Percentiles rank a stretch among this genome's conserved stretches.
These are phyloP conservation scores for Pharmacophagus antenor DNA, from an alignment of 2,888 invertebrate genomes.

Conservation along the genomic window DNA sequence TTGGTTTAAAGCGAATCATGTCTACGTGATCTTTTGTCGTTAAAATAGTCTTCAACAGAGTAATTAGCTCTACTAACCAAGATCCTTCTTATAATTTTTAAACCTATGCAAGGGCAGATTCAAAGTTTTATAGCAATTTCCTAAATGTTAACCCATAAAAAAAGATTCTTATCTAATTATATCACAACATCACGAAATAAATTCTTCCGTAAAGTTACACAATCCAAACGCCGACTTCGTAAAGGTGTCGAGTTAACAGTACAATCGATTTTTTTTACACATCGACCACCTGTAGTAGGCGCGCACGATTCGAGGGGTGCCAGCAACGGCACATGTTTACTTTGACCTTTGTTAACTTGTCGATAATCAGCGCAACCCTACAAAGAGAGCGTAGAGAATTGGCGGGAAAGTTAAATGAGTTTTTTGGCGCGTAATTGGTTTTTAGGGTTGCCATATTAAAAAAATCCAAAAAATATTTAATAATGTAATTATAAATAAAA, in stretches of 20 bases:
- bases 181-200: not conserved
- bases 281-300: constrained; percentile 27
- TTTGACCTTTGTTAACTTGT: constrained; percentile 28
- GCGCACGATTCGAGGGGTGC: constrained; percentile 22
- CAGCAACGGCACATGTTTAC: constrained; percentile 24
- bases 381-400: constrained; percentile 18
- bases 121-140: too few relatives aligned
- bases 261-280: constrained; percentile 28
- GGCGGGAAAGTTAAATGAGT: constrained; percentile 23
- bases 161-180: too few relatives aligned
- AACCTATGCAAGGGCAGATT: too few relatives aligned
- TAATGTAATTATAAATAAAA: too few relatives aligned
- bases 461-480: too few relatives aligned
- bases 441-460: not conserved
- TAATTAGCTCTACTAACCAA: too few relatives aligned
- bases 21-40: too few relatives aligned
- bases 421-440: not conserved
- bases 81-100: too few relatives aligned
- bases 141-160: too few relatives aligned
- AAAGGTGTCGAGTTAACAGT: constrained; percentile 26
- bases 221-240: constrained; percentile 6
- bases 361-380: constrained; percentile 31
- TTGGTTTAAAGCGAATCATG: too few relatives aligned
- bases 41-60: too few relatives aligned
- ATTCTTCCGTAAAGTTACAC: constrained; percentile 1